Evolutionary conservation across 35 echinoderm and acorn worm genomes (phyloP).

Genomic region (Chiridota heheva): DNA sequence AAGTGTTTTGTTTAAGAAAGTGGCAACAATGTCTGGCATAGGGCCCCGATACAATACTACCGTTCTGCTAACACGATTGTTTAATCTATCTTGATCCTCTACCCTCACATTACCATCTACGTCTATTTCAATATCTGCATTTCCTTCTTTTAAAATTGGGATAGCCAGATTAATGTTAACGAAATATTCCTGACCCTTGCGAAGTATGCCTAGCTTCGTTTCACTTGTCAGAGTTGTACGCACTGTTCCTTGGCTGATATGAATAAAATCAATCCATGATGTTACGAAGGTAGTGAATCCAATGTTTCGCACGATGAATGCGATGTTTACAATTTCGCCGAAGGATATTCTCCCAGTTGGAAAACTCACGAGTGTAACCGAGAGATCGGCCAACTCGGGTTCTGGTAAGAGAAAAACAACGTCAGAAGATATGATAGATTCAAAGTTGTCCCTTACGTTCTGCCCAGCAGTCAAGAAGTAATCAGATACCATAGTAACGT

Average conservation of each 20-base stretch:
- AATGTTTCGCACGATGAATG: constrained; percentile 30
- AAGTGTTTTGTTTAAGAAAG: not conserved
- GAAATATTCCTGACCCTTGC: not conserved
- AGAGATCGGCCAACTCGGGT: not conserved
- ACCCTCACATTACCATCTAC: constrained; percentile 15
- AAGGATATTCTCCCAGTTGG: not conserved
- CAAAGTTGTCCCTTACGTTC: no score
- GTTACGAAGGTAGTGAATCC: constrained; percentile 17
- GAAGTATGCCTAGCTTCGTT: not conserved
- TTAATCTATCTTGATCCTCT: constrained; percentile 10
- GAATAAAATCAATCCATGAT: constrained; percentile 47
- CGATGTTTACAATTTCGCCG: constrained; percentile 1
- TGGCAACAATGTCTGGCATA: constrained; percentile 33
- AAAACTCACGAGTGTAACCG: not conserved
- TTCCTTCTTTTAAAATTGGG: constrained; percentile 16
- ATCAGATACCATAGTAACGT: not conserved
- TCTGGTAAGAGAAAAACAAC: no score
- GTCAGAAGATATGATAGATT: no score
- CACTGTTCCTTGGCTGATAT: constrained; percentile 1
- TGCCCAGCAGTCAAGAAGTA: no score
- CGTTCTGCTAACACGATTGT: constrained; percentile 19
- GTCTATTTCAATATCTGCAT: constrained; percentile 2
- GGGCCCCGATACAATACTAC: constrained; percentile 24
- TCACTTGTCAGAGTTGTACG: not conserved
- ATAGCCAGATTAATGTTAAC: not conserved